Conservation (phyloP, 1,140 invertebrate species). For the Saxidomus purpurata region DNA sequence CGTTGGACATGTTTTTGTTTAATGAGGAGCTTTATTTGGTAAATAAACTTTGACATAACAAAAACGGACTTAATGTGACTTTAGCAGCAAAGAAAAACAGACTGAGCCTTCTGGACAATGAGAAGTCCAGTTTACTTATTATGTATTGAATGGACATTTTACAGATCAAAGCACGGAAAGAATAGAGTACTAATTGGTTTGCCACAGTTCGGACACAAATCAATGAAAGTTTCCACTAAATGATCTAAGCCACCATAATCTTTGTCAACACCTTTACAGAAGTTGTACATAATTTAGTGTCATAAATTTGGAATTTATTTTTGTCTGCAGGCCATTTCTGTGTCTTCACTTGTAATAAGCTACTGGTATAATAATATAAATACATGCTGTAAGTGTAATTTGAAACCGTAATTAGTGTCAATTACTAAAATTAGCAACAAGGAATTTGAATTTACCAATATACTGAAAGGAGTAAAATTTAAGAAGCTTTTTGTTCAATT, state of each 20-base stretch:
- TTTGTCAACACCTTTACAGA: slow-evolving; percentile 20
- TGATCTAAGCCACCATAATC: slow-evolving; percentile 35
- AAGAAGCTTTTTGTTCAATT: too few relatives aligned
- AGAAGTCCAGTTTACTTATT: background rate
- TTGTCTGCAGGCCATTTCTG: background rate
- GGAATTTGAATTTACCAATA: background rate
- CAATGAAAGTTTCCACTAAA: slow-evolving; percentile 38
- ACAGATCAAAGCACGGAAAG: slow-evolving; percentile 13
- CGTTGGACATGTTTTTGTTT: slow-evolving; percentile 28
- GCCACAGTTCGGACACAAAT: slow-evolving; percentile 30
- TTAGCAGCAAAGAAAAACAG: slow-evolving; percentile 16
- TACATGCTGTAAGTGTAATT: slow-evolving; percentile 1
- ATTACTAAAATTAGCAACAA: slow-evolving; percentile 2
- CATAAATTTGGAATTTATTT: slow-evolving; percentile 28
- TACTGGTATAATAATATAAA: background rate
- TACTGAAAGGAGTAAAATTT: background rate
- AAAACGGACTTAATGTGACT: background rate
- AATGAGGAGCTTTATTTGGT: slow-evolving; percentile 10
- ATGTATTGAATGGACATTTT: slow-evolving; percentile 27
- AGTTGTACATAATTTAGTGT: slow-evolving; percentile 29
- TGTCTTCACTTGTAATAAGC: background rate
- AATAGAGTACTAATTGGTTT: slow-evolving; percentile 47
- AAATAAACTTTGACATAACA: slow-evolving; percentile 47
- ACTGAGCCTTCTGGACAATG: slow-evolving; percentile 21
- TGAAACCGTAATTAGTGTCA: slow-evolving; percentile 27